Evolutionary conservation across 1,140 invertebrate species (phyloP), one percentile per base, ranked within the genome.

Genomic region (Cotesia typhae): DNA sequence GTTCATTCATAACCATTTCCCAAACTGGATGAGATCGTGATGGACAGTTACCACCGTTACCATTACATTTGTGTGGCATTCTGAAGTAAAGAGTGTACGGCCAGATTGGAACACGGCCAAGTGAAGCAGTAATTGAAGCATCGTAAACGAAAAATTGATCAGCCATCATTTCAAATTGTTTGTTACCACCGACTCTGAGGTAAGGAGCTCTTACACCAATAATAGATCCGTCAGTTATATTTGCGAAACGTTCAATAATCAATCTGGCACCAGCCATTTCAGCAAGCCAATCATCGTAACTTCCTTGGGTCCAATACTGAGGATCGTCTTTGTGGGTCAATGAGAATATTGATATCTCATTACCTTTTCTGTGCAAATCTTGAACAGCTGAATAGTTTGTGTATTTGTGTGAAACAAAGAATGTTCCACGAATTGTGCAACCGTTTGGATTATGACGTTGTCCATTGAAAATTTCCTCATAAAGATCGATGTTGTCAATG

Each of bases 361-460:
- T 95, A 41, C 96, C 97, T 76, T 92, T 92, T 69, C 95, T 89
- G 81, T 98, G 96, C 65, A 98, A 89, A 86, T 97, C 96, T 87
- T 95, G 95, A 1, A 98, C 92, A 4, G 95, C 94, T 7, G 95
- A 96, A 81, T 98, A 98, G 85, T 98, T 98, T 63, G 95, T 96
- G 85, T 96, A 98, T 82, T 97, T 96, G 89, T 98, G 96, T 0
- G 95, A 96, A 0, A 97, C 93, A 84, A 98, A 99, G 90, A 98
- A 98, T 4, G 96, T 98, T 74, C 94, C 94, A 75, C 92, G 91
- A 81, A 98, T 95, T 79, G 96, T 94, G 82, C 97, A 99, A 28
- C 96, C 95, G 83, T 98, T 98, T 14, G 96, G 95, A 82, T 97
- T 97, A 77, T 91, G 90, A 12, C 94, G 89, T 77, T 92, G 90